Evolutionary conservation across 2,888 invertebrate genomes (phyloP).

Genomic region (Anodontia alba): DNA sequence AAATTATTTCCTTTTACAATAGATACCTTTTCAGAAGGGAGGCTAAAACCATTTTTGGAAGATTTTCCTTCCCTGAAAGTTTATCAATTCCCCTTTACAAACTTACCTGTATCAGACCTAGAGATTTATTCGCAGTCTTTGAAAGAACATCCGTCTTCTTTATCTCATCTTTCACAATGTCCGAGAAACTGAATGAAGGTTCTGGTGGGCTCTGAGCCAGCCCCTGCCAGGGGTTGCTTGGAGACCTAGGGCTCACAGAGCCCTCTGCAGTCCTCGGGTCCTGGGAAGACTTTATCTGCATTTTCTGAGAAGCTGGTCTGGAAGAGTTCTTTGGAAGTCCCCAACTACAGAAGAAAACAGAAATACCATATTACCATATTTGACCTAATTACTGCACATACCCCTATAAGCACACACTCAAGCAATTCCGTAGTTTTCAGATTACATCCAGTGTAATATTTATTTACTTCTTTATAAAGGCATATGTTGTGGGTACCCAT

Average conservation of each 20-base stretch:
- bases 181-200: constrained; percentile 82
- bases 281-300: constrained; percentile 10
- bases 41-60: too few species aligned
- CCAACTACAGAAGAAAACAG: constrained; percentile 63
- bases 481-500: not conserved
- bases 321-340: constrained; percentile 61
- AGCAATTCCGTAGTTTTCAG: too few species aligned
- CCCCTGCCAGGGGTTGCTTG: constrained; percentile 69
- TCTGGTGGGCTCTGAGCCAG: constrained; percentile 54
- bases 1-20: too few species aligned
- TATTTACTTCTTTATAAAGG: too few species aligned
- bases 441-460: too few species aligned
- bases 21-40: too few species aligned
- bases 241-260: constrained; percentile 47
- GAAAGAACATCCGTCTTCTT: constrained; percentile 90
- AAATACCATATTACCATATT: not conserved
- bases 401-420: too few species aligned
- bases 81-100: too few species aligned
- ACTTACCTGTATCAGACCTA: constrained; percentile 90
- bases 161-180: constrained; percentile 91
- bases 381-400: too few species aligned
- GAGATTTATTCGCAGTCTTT: constrained; percentile 90
- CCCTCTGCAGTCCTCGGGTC: constrained; percentile 26
- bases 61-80: too few species aligned
- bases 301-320: constrained; percentile 24